Conservation (phyloP, 2,113 vertebrate genomes). For the Passer domesticus region DNA sequence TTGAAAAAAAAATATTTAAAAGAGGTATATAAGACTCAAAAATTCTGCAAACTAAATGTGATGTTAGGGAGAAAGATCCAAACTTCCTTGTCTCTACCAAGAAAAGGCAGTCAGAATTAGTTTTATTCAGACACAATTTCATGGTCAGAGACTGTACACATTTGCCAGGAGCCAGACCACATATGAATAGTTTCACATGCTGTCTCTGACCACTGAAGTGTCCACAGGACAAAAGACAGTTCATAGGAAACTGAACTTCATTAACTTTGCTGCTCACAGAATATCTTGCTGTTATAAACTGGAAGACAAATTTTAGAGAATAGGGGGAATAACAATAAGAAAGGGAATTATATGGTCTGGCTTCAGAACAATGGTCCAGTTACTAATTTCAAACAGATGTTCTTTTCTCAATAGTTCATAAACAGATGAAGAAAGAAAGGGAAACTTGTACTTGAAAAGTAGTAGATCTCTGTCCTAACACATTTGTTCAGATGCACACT, state of each 20-base stretch:
- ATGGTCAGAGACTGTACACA: background rate
- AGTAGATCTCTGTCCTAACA: background rate
- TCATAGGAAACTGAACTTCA: conserved; percentile 7
- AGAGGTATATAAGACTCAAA: background rate
- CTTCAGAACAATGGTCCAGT: conserved; percentile 17
- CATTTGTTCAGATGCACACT: background rate
- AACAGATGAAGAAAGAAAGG: conserved; percentile 1
- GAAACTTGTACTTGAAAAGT: background rate
- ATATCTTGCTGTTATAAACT: background rate
- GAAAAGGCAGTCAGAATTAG: background rate
- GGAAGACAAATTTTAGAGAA: background rate
- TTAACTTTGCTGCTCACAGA: background rate
- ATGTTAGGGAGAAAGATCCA: background rate
- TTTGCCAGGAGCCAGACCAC: background rate
- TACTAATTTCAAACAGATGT: conserved; percentile 20
- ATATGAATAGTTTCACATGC: background rate
- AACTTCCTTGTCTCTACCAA: background rate
- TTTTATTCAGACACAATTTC: background rate
- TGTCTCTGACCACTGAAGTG: background rate
- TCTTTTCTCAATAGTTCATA: background rate
- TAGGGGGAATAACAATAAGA: background rate
- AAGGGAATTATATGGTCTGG: background rate
- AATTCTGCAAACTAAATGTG: background rate
- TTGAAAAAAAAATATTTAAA: background rate
- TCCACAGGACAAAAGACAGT: background rate